Conservation (phyloP, 92 coral and sea anemone species). For the Paramuricea clavata region DNA sequence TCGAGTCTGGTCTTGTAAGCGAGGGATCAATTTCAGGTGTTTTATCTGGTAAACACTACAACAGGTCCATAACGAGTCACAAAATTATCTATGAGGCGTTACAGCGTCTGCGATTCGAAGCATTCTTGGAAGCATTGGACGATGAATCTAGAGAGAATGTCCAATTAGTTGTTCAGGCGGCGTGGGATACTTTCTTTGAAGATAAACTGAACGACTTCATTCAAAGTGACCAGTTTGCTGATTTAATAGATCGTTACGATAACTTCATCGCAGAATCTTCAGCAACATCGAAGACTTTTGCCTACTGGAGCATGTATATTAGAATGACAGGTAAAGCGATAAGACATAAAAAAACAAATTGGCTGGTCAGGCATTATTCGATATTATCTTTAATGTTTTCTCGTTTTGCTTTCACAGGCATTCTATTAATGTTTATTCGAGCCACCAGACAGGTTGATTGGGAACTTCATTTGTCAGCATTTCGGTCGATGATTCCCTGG, state of each 20-base stretch:
- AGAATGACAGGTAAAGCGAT: too few relatives aligned
- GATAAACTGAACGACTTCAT: too few relatives aligned
- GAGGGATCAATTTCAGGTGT: neutral
- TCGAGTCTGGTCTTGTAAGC: conserved; percentile 2
- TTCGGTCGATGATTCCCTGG: too few relatives aligned
- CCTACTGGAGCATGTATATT: too few relatives aligned
- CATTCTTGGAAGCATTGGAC: neutral
- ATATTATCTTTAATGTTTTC: too few relatives aligned
- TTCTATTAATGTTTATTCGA: too few relatives aligned
- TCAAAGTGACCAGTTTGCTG: neutral
- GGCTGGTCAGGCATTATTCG: too few relatives aligned
- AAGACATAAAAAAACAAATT: too few relatives aligned
- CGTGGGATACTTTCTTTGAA: neutral
- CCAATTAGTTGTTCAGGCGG: neutral
- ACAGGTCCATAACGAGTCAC: too few relatives aligned
- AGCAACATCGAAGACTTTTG: neutral
- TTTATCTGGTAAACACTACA: neutral
- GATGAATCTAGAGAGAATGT: neutral
- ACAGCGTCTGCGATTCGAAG: neutral
- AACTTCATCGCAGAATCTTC: neutral
- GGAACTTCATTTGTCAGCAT: too few relatives aligned
- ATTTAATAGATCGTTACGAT: neutral
- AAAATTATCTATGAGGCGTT: neutral
- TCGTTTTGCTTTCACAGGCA: too few relatives aligned
- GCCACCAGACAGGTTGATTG: too few relatives aligned